Conservation (phyloP, 2,797 vertebrate species). For the Cynodonichthys magdalenae region DNA sequence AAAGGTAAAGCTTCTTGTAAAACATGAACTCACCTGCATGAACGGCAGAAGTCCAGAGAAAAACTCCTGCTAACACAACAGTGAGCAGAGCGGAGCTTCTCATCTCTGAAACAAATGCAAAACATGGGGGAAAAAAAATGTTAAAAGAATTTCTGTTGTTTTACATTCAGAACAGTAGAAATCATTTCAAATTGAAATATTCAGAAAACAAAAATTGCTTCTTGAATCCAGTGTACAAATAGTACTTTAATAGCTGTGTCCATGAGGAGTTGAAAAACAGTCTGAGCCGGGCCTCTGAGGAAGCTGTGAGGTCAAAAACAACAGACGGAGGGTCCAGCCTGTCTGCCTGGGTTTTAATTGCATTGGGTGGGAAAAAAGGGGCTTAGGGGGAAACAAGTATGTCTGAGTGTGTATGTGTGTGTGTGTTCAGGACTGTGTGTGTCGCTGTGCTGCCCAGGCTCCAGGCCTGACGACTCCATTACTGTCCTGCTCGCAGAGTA, state of each 20-base stretch:
- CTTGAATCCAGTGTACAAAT: slow-evolving; percentile 19
- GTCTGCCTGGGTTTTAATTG: slow-evolving; percentile 82
- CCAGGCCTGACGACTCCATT: slow-evolving; percentile 67
- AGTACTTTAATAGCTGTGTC: slow-evolving; percentile 23
- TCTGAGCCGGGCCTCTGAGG: slow-evolving; percentile 56
- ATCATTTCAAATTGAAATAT: not conserved
- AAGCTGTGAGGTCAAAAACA: slow-evolving; percentile 80
- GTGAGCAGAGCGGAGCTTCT: slow-evolving; percentile 60
- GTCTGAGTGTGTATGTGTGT: slow-evolving; percentile 63
- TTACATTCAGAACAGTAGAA: slow-evolving; percentile 10
- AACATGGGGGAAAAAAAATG: slow-evolving; percentile 4
- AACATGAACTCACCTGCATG: slow-evolving; percentile 62
- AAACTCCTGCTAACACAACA: slow-evolving; percentile 52
- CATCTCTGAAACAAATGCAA: slow-evolving; percentile 71
- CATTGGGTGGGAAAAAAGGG: slow-evolving; percentile 63
- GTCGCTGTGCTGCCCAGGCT: slow-evolving; percentile 56
- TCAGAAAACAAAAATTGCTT: slow-evolving; percentile 1
- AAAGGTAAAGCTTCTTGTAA: not conserved
- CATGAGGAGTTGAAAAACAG: slow-evolving; percentile 24
- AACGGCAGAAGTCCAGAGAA: slow-evolving; percentile 53
- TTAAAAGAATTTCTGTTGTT: slow-evolving; percentile 7
- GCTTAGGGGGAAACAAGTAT: slow-evolving; percentile 58
- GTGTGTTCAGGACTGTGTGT: slow-evolving; percentile 26
- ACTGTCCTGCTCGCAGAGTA: slow-evolving; percentile 78
- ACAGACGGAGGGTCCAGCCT: slow-evolving; percentile 78